phyloP scores from a whole-genome alignment of 2,797 vertebrate species.

The Otus scops region DNA sequence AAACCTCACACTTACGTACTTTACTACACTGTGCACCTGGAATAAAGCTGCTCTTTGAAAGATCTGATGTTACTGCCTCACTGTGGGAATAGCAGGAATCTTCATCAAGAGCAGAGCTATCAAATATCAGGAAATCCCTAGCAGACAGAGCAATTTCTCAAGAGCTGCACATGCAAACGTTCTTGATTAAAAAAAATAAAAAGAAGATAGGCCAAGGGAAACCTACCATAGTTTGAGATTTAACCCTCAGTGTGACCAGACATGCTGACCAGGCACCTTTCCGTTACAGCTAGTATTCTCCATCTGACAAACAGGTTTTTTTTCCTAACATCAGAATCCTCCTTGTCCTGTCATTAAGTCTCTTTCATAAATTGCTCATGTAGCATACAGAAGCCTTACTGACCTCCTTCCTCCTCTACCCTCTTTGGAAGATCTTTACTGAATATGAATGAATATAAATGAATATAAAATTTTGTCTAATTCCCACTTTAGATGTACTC shows the following conservation, averaged over 20 bases:
- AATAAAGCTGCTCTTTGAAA: not conserved
- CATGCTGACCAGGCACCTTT: not conserved
- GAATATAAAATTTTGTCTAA: not conserved
- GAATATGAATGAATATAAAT: not conserved
- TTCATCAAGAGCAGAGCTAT: not conserved
- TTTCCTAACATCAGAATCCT: not conserved
- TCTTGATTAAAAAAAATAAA: not conserved
- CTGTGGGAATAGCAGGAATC: not conserved
- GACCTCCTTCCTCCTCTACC: not conserved
- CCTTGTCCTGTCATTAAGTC: not conserved
- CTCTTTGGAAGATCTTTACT: not conserved
- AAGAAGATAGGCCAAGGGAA: not conserved
- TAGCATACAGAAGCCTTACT: not conserved
- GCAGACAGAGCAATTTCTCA: not conserved
- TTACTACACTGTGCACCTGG: not conserved
- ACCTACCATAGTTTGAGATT: not conserved
- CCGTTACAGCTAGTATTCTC: not conserved
- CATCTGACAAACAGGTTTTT: not conserved
- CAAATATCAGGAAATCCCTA: not conserved
- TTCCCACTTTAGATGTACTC: not conserved
- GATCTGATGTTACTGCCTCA: not conserved
- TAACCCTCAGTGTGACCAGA: not conserved
- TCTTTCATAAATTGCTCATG: not conserved
- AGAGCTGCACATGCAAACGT: not conserved
- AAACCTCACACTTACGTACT: not conserved